These are phyloP conservation scores for Corydoras maculifer DNA, from an alignment of 2,113 vertebrate species.

Conservation along the genomic window DNA sequence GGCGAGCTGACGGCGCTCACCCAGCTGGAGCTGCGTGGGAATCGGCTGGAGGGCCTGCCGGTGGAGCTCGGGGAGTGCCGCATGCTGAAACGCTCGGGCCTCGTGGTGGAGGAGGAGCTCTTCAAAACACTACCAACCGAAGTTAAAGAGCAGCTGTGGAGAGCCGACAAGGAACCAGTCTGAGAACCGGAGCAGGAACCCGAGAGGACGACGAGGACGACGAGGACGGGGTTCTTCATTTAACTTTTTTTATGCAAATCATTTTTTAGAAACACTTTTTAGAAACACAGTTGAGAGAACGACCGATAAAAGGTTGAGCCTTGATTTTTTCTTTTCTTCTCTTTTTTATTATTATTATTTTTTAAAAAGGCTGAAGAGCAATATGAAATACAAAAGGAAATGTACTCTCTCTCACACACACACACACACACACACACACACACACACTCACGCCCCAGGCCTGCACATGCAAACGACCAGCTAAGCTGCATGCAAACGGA, in stretches of 20 bases:
- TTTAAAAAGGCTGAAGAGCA: background rate
- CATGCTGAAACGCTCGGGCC: conserved; percentile 80
- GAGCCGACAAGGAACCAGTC: conserved; percentile 87
- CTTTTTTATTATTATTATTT: background rate
- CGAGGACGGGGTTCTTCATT: background rate
- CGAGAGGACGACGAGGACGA: background rate
- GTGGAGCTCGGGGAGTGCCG: conserved; percentile 92
- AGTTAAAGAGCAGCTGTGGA: conserved; percentile 89
- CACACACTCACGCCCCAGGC: conserved; percentile 8
- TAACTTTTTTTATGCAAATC: conserved; percentile 10
- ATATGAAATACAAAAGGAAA: background rate
- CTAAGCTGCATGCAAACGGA: conserved; percentile 20
- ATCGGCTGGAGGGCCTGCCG: conserved; percentile 87
- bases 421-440: conserved; percentile 13
- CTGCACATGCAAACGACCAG: conserved; percentile 15
- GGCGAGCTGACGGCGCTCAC: conserved; percentile 85
- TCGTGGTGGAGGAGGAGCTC: conserved; percentile 93
- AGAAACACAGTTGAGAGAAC: conserved; percentile 5
- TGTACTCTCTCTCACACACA: conserved; percentile 15
- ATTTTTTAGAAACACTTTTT: conserved; percentile 4
- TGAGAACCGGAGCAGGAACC: conserved; percentile 54
- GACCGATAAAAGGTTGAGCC: conserved; percentile 21
- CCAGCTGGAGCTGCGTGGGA: conserved; percentile 89
- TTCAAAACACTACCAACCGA: conserved; percentile 88
- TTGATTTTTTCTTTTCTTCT: background rate